Conservation (phyloP, 2,888 invertebrate genomes). For the Drosophila mayaguana region DNA sequence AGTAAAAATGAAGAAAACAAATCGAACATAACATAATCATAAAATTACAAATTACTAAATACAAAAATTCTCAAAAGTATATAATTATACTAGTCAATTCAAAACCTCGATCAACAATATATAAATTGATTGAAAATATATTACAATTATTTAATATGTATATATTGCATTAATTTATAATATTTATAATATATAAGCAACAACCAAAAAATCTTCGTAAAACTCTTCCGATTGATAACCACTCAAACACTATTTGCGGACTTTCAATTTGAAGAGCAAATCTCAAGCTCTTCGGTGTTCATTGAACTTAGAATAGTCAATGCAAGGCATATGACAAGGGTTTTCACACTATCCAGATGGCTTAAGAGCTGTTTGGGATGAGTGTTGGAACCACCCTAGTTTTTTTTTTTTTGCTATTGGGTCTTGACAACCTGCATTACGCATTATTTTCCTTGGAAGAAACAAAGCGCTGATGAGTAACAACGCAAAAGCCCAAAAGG, state of each 20-base stretch:
- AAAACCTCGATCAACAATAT: too few relatives aligned
- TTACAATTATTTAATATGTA: too few relatives aligned
- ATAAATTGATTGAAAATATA: too few relatives aligned
- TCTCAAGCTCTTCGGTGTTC: neutral
- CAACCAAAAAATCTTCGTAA: too few relatives aligned
- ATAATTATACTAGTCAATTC: too few relatives aligned
- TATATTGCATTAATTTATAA: too few relatives aligned
- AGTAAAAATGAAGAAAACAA: too few relatives aligned
- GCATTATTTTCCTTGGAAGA: conserved; percentile 36
- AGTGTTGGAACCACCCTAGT: conserved; percentile 6
- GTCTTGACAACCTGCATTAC: conserved; percentile 54
- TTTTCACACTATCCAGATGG: conserved; percentile 6
- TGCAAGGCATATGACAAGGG: conserved; percentile 3
- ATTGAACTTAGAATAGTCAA: conserved; percentile 22
- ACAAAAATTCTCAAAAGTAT: too few relatives aligned
- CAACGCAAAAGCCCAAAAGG: conserved; percentile 54
- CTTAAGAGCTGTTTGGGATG: neutral
- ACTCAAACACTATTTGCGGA: neutral
- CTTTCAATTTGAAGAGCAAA: neutral
- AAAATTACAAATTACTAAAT: too few relatives aligned
- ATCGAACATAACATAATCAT: too few relatives aligned
- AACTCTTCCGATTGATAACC: neutral
- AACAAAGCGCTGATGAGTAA: conserved; percentile 30
- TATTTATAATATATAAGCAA: too few relatives aligned
- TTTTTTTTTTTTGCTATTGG: neutral